Conservation (phyloP, 2,113 vertebrate species). For the Telmatochromis brichardi region DNA sequence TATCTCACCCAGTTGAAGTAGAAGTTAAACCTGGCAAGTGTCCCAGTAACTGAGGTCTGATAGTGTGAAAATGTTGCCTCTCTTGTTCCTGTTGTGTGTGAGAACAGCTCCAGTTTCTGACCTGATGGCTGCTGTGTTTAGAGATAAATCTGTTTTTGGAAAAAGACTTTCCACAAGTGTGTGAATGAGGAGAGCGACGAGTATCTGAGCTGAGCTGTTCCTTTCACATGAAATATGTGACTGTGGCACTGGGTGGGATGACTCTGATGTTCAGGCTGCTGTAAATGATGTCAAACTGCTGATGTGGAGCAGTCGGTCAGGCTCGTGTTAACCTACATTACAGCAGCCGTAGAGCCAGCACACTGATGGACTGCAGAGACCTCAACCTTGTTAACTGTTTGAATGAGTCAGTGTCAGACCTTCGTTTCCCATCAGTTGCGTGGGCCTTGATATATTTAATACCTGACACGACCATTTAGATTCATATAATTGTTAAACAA, state of each 20-base stretch:
- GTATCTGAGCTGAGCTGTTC: not conserved
- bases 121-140: not conserved
- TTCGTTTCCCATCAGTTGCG: not conserved
- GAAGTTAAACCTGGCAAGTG: not conserved
- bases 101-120: not conserved
- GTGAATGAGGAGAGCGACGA: not conserved
- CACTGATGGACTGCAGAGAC: not conserved
- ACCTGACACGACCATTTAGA: not conserved
- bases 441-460: not conserved
- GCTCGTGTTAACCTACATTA: not conserved
- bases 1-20: not conserved
- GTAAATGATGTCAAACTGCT: not conserved
- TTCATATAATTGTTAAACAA: not conserved
- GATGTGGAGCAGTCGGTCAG: not conserved
- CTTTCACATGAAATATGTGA: not conserved
- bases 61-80: not conserved
- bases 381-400: not conserved
- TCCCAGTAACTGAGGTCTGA: not conserved
- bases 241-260: not conserved
- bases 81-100: not conserved
- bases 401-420: not conserved
- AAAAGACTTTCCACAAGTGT: not conserved
- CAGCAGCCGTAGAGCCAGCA: not conserved
- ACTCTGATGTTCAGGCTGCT: not conserved
- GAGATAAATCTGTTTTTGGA: not conserved